Evolutionary conservation across 1,140 invertebrate species (phyloP).

Genomic region (Lerema accius): DNA sequence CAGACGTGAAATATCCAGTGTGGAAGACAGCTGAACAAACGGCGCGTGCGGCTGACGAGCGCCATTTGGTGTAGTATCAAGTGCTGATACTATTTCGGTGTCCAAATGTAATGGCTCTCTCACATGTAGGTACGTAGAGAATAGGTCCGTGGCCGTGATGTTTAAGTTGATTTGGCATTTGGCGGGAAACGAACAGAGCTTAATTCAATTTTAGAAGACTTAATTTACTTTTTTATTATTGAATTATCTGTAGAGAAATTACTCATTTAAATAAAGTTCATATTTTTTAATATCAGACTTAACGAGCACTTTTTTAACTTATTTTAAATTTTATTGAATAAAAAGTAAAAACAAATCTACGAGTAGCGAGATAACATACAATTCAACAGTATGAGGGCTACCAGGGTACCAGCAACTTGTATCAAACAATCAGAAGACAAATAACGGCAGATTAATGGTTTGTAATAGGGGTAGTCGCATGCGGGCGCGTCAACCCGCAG

Average conservation of each 20-base stretch:
- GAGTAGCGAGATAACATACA: too few relatives aligned
- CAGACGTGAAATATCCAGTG: conserved; percentile 4
- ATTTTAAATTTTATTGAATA: too few relatives aligned
- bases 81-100: neutral
- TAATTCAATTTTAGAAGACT: neutral
- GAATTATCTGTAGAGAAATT: too few relatives aligned
- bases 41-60: neutral
- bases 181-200: neutral
- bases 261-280: too few relatives aligned
- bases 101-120: neutral
- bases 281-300: too few relatives aligned
- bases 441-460: neutral
- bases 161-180: neutral
- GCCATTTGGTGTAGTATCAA: conserved; percentile 2
- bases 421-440: neutral
- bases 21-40: neutral
- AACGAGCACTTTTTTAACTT: too few relatives aligned
- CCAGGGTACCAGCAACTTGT: neutral
- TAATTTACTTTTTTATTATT: too few relatives aligned
- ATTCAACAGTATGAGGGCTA: neutral
- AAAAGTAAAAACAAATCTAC: too few relatives aligned
- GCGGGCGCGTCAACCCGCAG: too few relatives aligned
- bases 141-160: neutral
- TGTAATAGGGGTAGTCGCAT: neutral
- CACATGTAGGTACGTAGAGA: neutral